Conservation (phyloP, 2,797 vertebrate species). For the Anas bahamensis region DNA sequence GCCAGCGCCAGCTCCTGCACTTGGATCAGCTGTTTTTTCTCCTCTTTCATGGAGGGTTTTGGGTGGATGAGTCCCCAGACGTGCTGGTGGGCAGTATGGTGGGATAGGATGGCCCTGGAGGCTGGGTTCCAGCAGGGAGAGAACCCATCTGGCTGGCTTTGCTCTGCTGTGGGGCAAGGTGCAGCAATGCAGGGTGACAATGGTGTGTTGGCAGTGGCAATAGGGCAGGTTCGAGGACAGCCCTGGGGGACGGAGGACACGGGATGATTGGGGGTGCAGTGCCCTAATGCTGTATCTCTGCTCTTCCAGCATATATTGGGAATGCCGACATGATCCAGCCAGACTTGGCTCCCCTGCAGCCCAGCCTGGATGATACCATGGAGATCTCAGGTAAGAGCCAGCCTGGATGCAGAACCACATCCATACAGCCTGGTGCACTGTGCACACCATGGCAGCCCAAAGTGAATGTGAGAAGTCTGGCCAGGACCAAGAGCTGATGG, state of each 20-base stretch:
- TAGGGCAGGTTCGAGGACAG: background rate
- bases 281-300: background rate
- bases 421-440: background rate
- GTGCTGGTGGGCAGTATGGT: background rate
- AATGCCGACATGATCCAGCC: conserved; percentile 99
- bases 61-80: background rate
- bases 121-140: background rate
- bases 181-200: background rate
- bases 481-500: background rate
- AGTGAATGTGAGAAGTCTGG: background rate
- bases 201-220: background rate
- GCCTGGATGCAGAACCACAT: rapidly evolving
- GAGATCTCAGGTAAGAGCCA: conserved; percentile 90
- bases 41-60: background rate
- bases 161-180: background rate
- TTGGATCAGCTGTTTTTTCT: background rate
- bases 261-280: background rate
- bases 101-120: background rate
- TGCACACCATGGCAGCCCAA: background rate
- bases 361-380: conserved; percentile 95
- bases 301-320: conserved; percentile 86
- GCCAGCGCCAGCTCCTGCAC: background rate
- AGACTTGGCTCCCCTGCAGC: conserved; percentile 91
- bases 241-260: too few relatives aligned
- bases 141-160: background rate